These are phyloP conservation scores for Etia nguti DNA, from an alignment of 2,113 vertebrate genomes.

Conservation along the genomic window DNA sequence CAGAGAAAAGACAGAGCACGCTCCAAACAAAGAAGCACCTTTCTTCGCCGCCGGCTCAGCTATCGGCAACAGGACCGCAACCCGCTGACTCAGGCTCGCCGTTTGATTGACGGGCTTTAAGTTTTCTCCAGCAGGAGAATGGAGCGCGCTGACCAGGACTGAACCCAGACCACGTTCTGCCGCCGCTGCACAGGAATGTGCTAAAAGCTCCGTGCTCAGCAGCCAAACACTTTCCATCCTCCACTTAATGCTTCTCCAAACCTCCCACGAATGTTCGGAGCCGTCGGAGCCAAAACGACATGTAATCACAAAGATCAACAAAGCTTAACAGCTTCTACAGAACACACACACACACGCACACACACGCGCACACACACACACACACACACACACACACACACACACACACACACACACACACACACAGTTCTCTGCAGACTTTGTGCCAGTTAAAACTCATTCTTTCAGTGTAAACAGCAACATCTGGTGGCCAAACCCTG, in stretches of 20 bases:
- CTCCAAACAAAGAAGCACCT: not conserved
- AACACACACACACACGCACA: not conserved
- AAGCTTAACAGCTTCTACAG: constrained; percentile 15
- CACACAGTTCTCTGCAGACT: not conserved
- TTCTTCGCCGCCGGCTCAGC: constrained; percentile 27
- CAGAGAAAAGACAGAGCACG: not conserved
- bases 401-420: not conserved
- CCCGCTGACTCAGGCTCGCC: constrained; percentile 27
- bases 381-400: not conserved
- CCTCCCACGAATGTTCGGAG: constrained; percentile 35
- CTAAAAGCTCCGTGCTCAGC: constrained; percentile 31
- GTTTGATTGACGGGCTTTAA: constrained; percentile 46
- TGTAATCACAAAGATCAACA: constrained; percentile 45
- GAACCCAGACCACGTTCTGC: constrained; percentile 26
- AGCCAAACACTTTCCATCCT: constrained; percentile 20
- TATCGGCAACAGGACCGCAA: constrained; percentile 18
- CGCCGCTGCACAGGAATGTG: constrained; percentile 27
- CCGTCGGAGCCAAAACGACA: constrained; percentile 16
- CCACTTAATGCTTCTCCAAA: constrained; percentile 22
- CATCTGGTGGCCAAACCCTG: not conserved
- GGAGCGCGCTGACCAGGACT: constrained; percentile 8
- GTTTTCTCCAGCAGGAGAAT: constrained; percentile 7
- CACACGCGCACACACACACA: not conserved
- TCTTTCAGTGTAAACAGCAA: not conserved
- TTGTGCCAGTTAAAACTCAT: not conserved